Conservation (phyloP, 2,113 vertebrate species). For the Vulpes lagopus region DNA sequence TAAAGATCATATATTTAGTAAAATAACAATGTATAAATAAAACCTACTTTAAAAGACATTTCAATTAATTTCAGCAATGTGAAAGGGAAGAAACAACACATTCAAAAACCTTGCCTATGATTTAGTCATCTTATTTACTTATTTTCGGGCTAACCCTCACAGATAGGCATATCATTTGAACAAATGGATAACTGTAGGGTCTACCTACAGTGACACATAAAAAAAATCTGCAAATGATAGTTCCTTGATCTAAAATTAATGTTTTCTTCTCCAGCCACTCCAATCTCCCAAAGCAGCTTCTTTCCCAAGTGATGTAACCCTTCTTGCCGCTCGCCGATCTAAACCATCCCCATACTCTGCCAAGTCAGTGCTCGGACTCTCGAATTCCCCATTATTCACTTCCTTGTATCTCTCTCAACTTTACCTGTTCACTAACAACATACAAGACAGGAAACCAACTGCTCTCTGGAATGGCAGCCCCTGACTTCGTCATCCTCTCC, state of each 20-base stretch:
- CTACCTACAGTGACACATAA: not conserved
- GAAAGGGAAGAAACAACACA: not conserved
- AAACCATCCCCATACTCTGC: not conserved
- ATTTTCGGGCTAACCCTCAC: not conserved
- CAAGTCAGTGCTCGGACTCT: not conserved
- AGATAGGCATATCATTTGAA: not conserved
- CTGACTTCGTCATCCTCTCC: not conserved
- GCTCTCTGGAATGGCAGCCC: not conserved
- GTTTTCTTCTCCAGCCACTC: not conserved
- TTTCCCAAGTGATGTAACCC: not conserved
- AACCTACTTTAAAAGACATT: constrained; percentile 30
- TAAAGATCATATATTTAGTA: not conserved
- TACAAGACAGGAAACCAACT: not conserved
- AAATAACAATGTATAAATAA: not conserved
- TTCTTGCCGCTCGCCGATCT: not conserved
- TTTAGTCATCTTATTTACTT: not conserved
- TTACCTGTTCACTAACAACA: not conserved
- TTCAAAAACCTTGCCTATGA: not conserved
- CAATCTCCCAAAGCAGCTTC: not conserved
- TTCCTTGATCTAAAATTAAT: not conserved
- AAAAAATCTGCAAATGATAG: not conserved
- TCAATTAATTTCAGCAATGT: not conserved
- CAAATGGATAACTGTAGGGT: not conserved
- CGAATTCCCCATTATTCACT: not conserved
- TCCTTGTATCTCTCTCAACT: not conserved